A percentile compares a stretch with the other conserved stretches of the same genome.
phyloP scores from a whole-genome alignment of 2,113 vertebrate genomes.

The Dryoscopus gambensis region DNA sequence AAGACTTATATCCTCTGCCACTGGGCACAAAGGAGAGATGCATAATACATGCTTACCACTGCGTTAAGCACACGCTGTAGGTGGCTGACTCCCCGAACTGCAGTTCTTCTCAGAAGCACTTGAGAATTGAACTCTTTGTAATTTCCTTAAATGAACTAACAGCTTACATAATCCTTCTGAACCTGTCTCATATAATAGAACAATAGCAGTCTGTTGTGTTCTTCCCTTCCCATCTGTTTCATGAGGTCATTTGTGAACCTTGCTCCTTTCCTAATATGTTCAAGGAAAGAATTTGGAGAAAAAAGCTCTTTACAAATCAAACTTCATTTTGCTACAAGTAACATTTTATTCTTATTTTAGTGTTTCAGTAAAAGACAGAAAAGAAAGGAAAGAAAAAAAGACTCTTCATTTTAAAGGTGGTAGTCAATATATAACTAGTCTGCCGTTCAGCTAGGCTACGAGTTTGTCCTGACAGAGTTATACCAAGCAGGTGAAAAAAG shows the following conservation, averaged over 20 bases:
- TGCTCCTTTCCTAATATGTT: neutral
- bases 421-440: neutral
- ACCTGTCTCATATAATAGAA: neutral
- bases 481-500: neutral
- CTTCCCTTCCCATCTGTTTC: neutral
- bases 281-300: neutral
- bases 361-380: neutral
- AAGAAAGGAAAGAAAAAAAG: neutral
- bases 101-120: neutral
- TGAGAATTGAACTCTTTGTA: neutral
- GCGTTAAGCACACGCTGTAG: neutral
- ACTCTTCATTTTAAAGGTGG: neutral
- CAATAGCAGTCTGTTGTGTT: neutral
- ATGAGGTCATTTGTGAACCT: neutral
- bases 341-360: neutral
- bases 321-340: neutral
- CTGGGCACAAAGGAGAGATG: neutral
- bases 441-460: neutral
- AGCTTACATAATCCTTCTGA: neutral
- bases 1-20: neutral
- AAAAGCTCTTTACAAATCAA: neutral
- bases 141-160: neutral
- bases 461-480: neutral
- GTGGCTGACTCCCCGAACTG: neutral
- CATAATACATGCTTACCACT: neutral